phyloP scores from a whole-genome alignment of 2,113 vertebrate species.

The Saccopteryx bilineata region DNA sequence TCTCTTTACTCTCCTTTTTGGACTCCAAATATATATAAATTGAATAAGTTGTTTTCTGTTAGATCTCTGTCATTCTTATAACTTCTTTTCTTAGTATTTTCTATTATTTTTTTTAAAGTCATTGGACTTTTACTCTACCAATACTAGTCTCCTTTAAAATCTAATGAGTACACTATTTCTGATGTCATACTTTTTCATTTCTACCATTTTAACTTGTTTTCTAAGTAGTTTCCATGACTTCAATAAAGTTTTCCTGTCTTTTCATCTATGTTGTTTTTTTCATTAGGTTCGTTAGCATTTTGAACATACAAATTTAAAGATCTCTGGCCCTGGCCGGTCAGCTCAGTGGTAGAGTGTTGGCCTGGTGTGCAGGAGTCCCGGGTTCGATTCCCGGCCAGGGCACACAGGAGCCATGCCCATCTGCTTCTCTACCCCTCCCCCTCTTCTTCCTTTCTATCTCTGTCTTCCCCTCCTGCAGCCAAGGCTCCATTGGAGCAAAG shows the following conservation, averaged over 20 bases:
- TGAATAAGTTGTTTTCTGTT: not conserved
- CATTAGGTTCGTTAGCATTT: not conserved
- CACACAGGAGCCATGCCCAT: too few relatives aligned
- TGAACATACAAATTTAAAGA: not conserved
- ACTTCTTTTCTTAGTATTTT: not conserved
- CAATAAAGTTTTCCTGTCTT: not conserved
- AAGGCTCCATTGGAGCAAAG: too few relatives aligned
- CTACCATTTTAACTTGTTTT: not conserved
- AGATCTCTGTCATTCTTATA: not conserved
- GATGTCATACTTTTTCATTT: not conserved
- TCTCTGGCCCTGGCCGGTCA: not conserved
- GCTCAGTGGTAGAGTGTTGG: too few relatives aligned
- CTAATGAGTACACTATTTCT: not conserved
- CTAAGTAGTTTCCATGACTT: not conserved
- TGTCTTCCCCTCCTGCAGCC: too few relatives aligned
- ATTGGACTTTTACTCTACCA: not conserved
- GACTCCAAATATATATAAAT: not conserved
- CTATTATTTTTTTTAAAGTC: not conserved
- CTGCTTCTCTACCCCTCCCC: too few relatives aligned
- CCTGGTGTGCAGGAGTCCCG: too few relatives aligned
- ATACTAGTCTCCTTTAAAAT: not conserved
- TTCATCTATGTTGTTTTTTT: not conserved
- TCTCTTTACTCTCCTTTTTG: not conserved
- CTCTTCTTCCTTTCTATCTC: too few relatives aligned
- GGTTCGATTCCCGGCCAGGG: too few relatives aligned